Conservation (phyloP, 2,888 invertebrate species). For the Chouioia cunea region DNA sequence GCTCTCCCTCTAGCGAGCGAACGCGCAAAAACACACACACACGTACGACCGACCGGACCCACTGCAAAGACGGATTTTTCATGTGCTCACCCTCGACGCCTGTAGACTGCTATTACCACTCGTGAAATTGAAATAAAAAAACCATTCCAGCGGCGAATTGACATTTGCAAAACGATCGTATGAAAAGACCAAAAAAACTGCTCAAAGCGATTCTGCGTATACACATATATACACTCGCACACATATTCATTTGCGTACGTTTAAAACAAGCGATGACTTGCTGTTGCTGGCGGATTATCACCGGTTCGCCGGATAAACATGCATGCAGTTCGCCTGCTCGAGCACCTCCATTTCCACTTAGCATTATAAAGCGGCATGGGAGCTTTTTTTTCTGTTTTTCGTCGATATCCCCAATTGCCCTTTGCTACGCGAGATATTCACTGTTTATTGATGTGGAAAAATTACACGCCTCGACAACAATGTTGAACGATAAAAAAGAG, state of each 20-base stretch:
- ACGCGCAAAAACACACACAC: not conserved
- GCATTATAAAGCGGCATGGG: not conserved
- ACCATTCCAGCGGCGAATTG: too few species aligned
- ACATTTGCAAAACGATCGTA: too few species aligned
- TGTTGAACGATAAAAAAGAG: constrained; percentile 14
- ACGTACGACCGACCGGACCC: not conserved
- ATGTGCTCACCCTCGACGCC: not conserved
- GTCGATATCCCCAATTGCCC: constrained; percentile 19
- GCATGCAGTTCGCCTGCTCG: not conserved
- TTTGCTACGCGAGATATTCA: not conserved
- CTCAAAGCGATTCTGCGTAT: too few species aligned
- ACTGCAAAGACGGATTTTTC: not conserved
- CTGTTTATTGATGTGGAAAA: constrained; percentile 38
- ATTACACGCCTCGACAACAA: constrained; percentile 21
- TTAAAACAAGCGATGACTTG: constrained; percentile 24
- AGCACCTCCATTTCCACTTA: constrained; percentile 17
- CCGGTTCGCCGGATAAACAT: constrained; percentile 1
- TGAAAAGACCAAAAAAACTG: too few species aligned
- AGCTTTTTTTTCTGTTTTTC: constrained; percentile 10
- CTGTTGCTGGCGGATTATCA: constrained; percentile 13
- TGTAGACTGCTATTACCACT: not conserved
- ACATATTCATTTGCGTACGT: not conserved
- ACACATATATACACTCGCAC: too few species aligned
- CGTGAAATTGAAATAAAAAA: too few species aligned
- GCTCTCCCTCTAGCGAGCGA: constrained; percentile 28